These are phyloP conservation scores for Girardia tigrina DNA, from an alignment of 2,888 invertebrate species.

Conservation along the genomic window DNA sequence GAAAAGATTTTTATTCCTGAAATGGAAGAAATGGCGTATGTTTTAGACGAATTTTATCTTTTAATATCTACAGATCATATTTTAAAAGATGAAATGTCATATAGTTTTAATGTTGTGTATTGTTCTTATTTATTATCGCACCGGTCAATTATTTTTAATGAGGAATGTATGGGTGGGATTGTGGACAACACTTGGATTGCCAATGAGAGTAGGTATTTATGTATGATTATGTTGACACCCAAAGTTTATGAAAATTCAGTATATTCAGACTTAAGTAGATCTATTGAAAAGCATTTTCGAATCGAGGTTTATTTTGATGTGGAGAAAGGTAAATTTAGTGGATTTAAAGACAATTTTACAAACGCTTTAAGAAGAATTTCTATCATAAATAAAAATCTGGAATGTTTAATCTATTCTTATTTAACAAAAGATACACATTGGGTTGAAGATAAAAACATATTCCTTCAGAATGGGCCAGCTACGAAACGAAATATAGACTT, in stretches of 20 bases:
- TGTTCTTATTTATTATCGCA: neutral
- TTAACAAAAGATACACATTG: neutral
- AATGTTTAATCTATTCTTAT: conserved; percentile 15
- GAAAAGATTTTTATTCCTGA: conserved; percentile 1
- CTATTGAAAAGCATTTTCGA: neutral
- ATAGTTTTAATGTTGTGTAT: neutral
- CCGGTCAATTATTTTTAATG: neutral
- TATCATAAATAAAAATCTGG: neutral
- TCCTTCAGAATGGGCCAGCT: neutral
- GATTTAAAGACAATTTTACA: neutral
- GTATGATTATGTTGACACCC: neutral
- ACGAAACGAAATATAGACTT: neutral
- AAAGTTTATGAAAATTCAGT: neutral
- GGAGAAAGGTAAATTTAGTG: neutral
- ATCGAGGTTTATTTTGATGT: conserved; percentile 2
- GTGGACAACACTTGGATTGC: conserved; percentile 5
- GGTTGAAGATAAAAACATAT: conserved; percentile 12
- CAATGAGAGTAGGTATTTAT: neutral
- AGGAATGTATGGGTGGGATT: neutral
- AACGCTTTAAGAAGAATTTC: neutral
- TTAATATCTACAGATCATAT: neutral
- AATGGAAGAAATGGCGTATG: neutral
- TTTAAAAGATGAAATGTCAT: neutral
- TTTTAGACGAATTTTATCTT: neutral
- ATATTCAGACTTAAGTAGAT: neutral